Percentiles rank a stretch among this genome's conserved stretches.
Evolutionary conservation across 2,113 vertebrate genomes (phyloP).

Genomic region (Chionodraco myersi): DNA sequence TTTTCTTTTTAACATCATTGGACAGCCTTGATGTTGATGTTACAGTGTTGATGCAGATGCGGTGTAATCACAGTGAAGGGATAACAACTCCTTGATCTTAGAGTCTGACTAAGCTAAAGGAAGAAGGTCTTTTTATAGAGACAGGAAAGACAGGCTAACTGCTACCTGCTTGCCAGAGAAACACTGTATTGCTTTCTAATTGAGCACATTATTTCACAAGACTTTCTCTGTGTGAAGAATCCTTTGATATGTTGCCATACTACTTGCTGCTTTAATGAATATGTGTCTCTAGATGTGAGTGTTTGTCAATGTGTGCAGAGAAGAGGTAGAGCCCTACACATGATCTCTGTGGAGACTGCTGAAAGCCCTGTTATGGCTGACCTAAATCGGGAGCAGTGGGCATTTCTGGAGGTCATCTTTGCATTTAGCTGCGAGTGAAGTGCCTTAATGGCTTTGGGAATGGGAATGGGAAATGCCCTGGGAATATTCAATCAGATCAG

Average conservation of each 20-base stretch:
- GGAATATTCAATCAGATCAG: constrained; percentile 60
- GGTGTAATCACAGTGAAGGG: constrained; percentile 40
- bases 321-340: background rate
- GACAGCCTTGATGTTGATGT: constrained; percentile 15
- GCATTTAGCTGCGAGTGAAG: constrained; percentile 58
- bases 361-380: constrained; percentile 49
- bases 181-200: background rate
- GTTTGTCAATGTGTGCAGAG: constrained; percentile 6
- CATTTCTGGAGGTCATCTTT: constrained; percentile 56
- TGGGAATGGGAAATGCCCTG: constrained; percentile 46
- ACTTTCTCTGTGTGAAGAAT: background rate
- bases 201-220: constrained; percentile 3
- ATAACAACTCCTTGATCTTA: constrained; percentile 34
- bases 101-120: constrained; percentile 21
- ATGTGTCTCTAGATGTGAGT: background rate
- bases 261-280: constrained; percentile 10
- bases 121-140: constrained; percentile 33
- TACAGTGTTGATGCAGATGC: constrained; percentile 26
- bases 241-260: background rate
- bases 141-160: constrained; percentile 18
- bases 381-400: constrained; percentile 38
- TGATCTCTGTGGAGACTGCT: background rate
- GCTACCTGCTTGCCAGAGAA: constrained; percentile 25
- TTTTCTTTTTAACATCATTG: constrained; percentile 23
- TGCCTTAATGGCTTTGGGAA: constrained; percentile 66